phyloP scores from a whole-genome alignment of 2,113 vertebrate species.

The Mirza zaza region DNA sequence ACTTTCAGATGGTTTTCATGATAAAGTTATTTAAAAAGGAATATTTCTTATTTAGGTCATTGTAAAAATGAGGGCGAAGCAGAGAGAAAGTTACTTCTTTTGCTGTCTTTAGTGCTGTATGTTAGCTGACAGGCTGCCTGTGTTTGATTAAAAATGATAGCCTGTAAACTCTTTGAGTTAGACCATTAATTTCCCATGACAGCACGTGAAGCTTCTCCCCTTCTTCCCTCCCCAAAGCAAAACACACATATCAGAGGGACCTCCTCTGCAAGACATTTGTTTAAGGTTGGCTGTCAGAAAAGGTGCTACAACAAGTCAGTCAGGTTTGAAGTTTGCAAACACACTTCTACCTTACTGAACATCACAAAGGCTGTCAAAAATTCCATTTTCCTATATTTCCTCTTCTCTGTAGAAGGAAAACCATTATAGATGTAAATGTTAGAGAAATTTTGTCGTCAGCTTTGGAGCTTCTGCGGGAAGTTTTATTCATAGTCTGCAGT shows the following conservation, averaged over 20 bases:
- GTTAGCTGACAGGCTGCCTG: conserved; percentile 72
- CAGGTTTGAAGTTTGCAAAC: conserved; percentile 81
- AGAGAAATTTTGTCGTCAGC: not conserved
- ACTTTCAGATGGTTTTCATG: not conserved
- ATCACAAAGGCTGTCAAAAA: conserved; percentile 81
- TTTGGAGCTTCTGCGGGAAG: not conserved
- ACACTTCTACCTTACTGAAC: conserved; percentile 74
- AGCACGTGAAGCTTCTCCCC: conserved; percentile 62
- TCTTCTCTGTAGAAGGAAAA: conserved; percentile 31
- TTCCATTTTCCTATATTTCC: conserved; percentile 71
- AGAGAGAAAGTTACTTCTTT: conserved; percentile 30
- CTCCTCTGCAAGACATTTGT: not conserved
- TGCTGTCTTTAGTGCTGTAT: conserved; percentile 58
- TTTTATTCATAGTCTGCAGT: not conserved
- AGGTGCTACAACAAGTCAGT: conserved; percentile 76
- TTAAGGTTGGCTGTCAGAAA: conserved; percentile 64
- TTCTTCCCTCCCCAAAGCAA: not conserved
- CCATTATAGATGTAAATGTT: not conserved
- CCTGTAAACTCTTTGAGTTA: conserved; percentile 82
- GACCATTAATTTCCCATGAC: conserved; percentile 80
- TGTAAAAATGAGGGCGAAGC: not conserved
- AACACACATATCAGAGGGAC: not conserved
- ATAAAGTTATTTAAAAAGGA: conserved; percentile 44
- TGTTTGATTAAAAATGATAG: conserved; percentile 83
- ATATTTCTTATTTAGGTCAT: conserved; percentile 22